Evolutionary conservation across 2,888 invertebrate genomes (phyloP), one percentile per base, ranked within the genome.

Genomic region (Unio delphinus): DNA sequence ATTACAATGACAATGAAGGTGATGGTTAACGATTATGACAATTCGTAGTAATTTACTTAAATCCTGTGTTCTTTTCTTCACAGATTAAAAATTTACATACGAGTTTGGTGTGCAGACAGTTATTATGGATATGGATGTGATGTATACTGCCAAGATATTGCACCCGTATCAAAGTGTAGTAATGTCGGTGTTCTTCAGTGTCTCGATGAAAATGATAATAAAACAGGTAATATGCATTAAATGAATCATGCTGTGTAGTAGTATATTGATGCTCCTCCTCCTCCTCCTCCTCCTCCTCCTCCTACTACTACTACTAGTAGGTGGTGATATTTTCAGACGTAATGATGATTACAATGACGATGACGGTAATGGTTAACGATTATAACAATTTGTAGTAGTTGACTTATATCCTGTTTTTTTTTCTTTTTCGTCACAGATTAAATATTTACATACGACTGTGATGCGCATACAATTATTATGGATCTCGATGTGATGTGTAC

Each of bases 401-500:
- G 45, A 45, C 45, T 3, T 45, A 45, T 55, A 60, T 66, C 20
- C 0, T 34, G 45, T 34, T 64, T 23, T 23, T 20, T 59, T 8
- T 61, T 18, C 23, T 23, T 23, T 23, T 30, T 30, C 34, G 34
- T 60, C 59, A 11, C 59, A 72, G 73, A 61, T 18, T 76, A 57
- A 67, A 62, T 23, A 3, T 76, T 30, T 59, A 69, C 7, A n/a
- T 76, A 8, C 54, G 59, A 26, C 68, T 56, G 3, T 75, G 77
- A 75, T 77, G 77, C 65, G 68, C 67, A 5, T 58, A 65, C 15
- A 57, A 75, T 57, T 75, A 75, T 62, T 77, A 73, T 28, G 77
- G 75, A 4, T 15, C 61, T 23, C 18, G 58, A 15, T 77, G 77
- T 61, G 28, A 54, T 30, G 63, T 28, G 4, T 67, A 66, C 34